Base-by-base conservation (phyloP, 2,797 vertebrate genomes). In the Delichon dasypus region DNA sequence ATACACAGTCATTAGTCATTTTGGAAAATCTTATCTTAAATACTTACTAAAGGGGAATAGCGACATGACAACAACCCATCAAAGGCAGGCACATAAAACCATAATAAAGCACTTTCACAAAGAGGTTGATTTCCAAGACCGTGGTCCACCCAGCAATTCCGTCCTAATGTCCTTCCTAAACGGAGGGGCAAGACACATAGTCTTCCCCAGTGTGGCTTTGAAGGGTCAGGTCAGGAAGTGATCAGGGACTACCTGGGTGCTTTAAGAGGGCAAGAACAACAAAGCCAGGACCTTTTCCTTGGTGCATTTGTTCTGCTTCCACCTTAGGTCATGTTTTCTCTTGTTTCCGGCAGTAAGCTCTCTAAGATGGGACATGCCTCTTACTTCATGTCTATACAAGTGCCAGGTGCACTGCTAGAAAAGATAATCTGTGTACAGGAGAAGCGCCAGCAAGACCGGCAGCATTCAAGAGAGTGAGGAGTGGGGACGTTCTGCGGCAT, bases 351-450 rank as follows among this genome's bases (percentile, higher is more conserved):
- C 61, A 82, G 64, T 30, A 77, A 88, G 23, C 62, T 73, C 22
- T 93, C 70, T 88, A 38, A 85, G 75, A 91, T 44, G 30, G 78
- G 44, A 34, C 84, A 68, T 89, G 93, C 73, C 65, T 85, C 50
- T 58, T 42, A 8, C 47, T 91, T 92, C 90, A 7, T 75, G 92
- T 85, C 93, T 78, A 29, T 60, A 89, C 93, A 92, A 83, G 92
- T 75, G 83, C 80, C 61, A 76, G 32, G 27, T 74, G 61, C 65
- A 61, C 72, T 68, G 70, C 85, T 92, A 85, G 40, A 51, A 83
- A 88, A 89, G 60, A 67, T 50, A 72, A 80, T 75, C 84, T 50
- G 25, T 77, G 27, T 58, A 70, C 38, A 91, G 84, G 60, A 89
- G 67, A 62, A 70, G 47, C 92, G 90, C 78, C 94, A 95, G 76